These are phyloP conservation scores for Dysdera silvatica DNA, from an alignment of 1,140 invertebrate species.

Conservation along the genomic window DNA sequence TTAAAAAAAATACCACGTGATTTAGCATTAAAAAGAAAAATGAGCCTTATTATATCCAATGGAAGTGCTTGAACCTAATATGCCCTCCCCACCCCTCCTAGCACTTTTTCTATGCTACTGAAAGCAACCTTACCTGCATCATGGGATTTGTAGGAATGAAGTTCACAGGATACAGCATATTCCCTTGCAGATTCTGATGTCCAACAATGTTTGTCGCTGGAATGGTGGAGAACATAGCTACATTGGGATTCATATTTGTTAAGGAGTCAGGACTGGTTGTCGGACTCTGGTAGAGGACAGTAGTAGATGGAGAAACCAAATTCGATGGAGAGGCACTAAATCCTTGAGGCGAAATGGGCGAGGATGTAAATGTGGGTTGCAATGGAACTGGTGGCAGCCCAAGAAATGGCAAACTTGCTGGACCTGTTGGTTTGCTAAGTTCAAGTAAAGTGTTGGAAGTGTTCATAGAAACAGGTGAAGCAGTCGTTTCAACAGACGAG, in stretches of 20 bases:
- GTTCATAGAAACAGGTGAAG: neutral
- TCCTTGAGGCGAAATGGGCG: conserved; percentile 8
- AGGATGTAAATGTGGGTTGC: neutral
- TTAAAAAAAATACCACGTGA: neutral
- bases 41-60: no score
- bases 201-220: no score
- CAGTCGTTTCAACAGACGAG: neutral
- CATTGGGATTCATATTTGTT: no score
- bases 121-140: conserved; percentile 11
- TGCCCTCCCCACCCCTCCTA: no score
- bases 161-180: conserved; percentile 16
- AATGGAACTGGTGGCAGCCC: neutral
- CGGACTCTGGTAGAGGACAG: no score
- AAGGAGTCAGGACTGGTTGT: no score
- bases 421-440: neutral
- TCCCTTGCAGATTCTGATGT: no score
- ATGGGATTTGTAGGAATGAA: neutral
- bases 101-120: no score
- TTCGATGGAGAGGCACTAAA: conserved; percentile 20
- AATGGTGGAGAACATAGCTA: no score
- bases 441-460: no score
- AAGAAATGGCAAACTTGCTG: neutral
- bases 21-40: no score
- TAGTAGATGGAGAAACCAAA: conserved; percentile 18
- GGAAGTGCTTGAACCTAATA: no score